phyloP scores from a whole-genome alignment of 64 coral and sea anemone species.

The Dendrophyllia cribrosa region DNA sequence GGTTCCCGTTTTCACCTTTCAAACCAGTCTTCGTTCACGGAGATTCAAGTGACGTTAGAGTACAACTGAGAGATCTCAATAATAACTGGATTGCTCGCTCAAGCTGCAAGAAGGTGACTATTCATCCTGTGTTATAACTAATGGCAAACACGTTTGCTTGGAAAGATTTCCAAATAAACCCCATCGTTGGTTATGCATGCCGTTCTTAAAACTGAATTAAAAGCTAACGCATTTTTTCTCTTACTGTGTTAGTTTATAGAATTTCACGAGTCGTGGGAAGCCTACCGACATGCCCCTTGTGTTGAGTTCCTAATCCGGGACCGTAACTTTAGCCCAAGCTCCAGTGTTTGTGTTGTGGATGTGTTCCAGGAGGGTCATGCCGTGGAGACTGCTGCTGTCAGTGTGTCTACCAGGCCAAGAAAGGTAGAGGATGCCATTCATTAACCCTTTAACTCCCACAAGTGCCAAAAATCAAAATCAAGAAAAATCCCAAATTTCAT shows the following conservation, averaged over 20 bases:
- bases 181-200: too few relatives aligned
- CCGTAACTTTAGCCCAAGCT: conserved; percentile 16
- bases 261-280: conserved; percentile 53
- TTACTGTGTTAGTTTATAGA: conserved; percentile 24
- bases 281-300: conserved; percentile 23
- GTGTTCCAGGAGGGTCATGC: conserved; percentile 55
- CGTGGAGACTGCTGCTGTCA: conserved; percentile 28
- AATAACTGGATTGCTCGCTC: conserved; percentile 51
- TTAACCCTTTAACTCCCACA: too few relatives aligned
- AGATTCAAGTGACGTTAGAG: conserved; percentile 28
- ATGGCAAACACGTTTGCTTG: too few relatives aligned
- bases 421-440: background rate
- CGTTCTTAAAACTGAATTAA: too few relatives aligned
- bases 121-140: background rate
- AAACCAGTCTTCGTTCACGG: conserved; percentile 39
- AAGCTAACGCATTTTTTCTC: background rate
- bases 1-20: conserved; percentile 46
- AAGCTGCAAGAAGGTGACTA: conserved; percentile 38
- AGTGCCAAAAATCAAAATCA: too few relatives aligned
- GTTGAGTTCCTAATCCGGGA: conserved; percentile 55
- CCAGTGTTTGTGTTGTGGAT: conserved; percentile 48
- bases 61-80: conserved; percentile 45
- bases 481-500: too few relatives aligned
- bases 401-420: conserved; percentile 50
- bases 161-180: too few relatives aligned